A percentile compares a stretch with the other conserved stretches of the same genome.
These are phyloP conservation scores for Rhinophrynus dorsalis DNA, from an alignment of 2,797 vertebrate genomes.

Conservation along the genomic window DNA sequence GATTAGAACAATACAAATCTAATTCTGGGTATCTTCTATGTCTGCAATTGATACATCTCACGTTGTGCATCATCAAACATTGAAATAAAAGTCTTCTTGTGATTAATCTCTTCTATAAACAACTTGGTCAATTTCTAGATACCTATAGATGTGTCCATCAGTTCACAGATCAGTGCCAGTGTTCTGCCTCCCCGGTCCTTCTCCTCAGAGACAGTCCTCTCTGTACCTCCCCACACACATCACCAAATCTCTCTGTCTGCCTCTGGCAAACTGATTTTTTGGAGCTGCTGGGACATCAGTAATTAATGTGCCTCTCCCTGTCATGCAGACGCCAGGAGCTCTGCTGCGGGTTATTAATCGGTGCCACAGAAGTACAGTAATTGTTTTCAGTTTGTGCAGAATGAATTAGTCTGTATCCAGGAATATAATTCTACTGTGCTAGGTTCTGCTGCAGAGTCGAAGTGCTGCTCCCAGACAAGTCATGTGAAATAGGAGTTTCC, in stretches of 20 bases:
- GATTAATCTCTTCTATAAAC: no score
- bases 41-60: no score
- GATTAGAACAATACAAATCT: no score
- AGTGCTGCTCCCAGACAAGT: background rate
- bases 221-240: background rate
- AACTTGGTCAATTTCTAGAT: background rate
- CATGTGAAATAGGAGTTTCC: slow-evolving; percentile 10
- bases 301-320: slow-evolving; percentile 18
- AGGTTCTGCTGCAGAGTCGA: background rate
- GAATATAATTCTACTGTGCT: slow-evolving; percentile 22
- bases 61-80: no score
- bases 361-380: slow-evolving; percentile 27
- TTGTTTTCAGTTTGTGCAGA: slow-evolving; percentile 32
- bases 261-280: slow-evolving; percentile 5
- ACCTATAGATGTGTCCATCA: background rate
- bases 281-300: background rate
- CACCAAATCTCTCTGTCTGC: background rate
- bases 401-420: slow-evolving; percentile 33
- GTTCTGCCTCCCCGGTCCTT: background rate
- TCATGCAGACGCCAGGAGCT: background rate
- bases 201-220: background rate
- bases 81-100: no score
- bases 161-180: background rate
- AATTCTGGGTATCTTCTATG: no score
- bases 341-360: slow-evolving; percentile 7